phyloP scores from a whole-genome alignment of 2,797 vertebrate species.

The Podargus strigoides region DNA sequence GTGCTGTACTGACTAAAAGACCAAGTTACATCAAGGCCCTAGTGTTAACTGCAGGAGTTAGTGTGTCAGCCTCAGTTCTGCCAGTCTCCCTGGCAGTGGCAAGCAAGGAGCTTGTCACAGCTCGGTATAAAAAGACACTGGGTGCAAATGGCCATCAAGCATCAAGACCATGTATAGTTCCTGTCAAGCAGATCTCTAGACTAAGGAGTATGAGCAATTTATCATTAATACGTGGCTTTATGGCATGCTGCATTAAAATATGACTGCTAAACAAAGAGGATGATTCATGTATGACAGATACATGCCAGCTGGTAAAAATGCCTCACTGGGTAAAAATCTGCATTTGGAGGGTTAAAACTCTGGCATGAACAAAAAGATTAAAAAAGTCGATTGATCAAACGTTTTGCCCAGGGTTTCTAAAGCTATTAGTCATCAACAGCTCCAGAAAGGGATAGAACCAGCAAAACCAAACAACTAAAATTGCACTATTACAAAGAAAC shows the following conservation, averaged over 20 bases:
- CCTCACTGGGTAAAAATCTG: slow-evolving; percentile 36
- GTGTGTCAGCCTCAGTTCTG: background rate
- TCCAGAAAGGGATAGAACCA: slow-evolving; percentile 58
- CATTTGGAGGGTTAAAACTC: slow-evolving; percentile 61
- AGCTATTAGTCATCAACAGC: slow-evolving; percentile 58
- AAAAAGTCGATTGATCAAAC: slow-evolving; percentile 54
- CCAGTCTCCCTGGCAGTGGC: background rate
- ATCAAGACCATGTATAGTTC: background rate
- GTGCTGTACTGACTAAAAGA: background rate
- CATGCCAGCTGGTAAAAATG: slow-evolving; percentile 48
- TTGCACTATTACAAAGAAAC: slow-evolving; percentile 79
- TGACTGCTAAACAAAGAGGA: slow-evolving; percentile 47
- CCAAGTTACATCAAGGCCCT: background rate
- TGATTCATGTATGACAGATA: background rate
- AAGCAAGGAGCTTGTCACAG: background rate
- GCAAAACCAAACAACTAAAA: slow-evolving; percentile 67
- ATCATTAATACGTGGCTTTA: slow-evolving; percentile 40
- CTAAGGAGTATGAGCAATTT: slow-evolving; percentile 38
- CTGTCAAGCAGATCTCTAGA: slow-evolving; percentile 15
- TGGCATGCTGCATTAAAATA: slow-evolving; percentile 53
- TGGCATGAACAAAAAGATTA: slow-evolving; percentile 36
- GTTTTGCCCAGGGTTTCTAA: slow-evolving; percentile 71
- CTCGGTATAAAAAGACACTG: background rate
- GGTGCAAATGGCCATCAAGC: background rate
- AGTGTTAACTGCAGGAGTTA: background rate